Percentiles rank a stretch among this genome's conserved stretches.
Conservation (phyloP, 2,797 vertebrate species). For the Spea hammondii region DNA sequence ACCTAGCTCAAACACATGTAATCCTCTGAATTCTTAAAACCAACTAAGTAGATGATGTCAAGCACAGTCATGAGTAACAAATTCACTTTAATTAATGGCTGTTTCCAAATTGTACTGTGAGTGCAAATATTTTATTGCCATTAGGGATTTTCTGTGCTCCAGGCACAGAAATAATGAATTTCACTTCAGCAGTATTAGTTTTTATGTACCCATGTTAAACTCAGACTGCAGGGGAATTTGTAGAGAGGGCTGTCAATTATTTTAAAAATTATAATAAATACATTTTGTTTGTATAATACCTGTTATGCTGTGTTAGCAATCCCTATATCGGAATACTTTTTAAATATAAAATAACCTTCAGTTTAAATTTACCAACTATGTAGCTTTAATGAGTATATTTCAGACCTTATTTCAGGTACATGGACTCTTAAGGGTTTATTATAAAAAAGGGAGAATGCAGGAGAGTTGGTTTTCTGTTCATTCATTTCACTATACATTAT, state of each 20-base stretch:
- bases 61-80: neutral
- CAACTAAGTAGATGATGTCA: slow-evolving; percentile 1
- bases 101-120: neutral
- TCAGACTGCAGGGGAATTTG: neutral
- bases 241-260: slow-evolving; percentile 1
- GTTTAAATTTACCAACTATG: no score
- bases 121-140: slow-evolving; percentile 10
- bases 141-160: slow-evolving; percentile 12
- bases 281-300: neutral
- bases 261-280: neutral
- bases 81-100: slow-evolving; percentile 5
- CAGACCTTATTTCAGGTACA: no score
- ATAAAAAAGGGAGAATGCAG: no score
- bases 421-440: no score
- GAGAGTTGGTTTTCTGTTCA: no score
- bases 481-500: no score
- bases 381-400: no score
- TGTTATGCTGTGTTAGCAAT: no score
- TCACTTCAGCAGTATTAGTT: neutral
- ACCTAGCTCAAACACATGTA: neutral
- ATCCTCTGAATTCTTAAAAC: neutral
- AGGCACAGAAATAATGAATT: slow-evolving; percentile 10
- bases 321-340: no score
- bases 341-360: no score
- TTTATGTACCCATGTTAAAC: neutral